Conservation (phyloP, 2,888 invertebrate genomes). For the Yponomeuta cagnagella region DNA sequence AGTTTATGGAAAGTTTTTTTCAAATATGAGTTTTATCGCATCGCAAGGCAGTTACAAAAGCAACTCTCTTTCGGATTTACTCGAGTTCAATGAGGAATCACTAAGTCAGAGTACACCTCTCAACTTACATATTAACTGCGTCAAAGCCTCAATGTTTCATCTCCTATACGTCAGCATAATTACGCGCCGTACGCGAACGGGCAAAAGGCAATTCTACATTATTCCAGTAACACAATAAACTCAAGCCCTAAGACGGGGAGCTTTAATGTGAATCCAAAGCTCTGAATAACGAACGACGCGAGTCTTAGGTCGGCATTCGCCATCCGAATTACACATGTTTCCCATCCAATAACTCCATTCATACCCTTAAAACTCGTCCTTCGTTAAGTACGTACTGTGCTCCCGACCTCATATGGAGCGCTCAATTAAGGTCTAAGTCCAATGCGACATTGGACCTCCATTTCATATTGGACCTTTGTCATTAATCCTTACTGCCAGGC, state of each 20-base stretch:
- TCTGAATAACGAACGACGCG: constrained; percentile 3
- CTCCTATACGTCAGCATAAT: not conserved
- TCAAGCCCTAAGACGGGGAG: not conserved
- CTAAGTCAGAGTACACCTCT: constrained; percentile 15
- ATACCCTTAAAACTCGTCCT: not conserved
- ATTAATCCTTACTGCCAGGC: constrained; percentile 55
- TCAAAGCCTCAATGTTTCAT: constrained; percentile 25
- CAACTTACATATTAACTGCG: constrained; percentile 42
- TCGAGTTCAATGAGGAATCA: no score
- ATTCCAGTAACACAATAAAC: not conserved
- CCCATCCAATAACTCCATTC: not conserved
- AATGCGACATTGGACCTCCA: constrained; percentile 63
- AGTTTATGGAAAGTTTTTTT: no score
- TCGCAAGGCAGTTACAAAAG: no score
- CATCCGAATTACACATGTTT: not conserved
- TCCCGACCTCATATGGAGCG: constrained; percentile 36
- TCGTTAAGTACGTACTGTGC: not conserved
- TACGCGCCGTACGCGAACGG: not conserved
- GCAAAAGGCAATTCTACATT: not conserved
- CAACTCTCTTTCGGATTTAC: no score
- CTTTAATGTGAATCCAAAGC: not conserved
- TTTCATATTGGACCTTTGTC: constrained; percentile 52
- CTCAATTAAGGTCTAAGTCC: constrained; percentile 61
- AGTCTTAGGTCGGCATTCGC: not conserved
- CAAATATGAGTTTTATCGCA: no score